Conservation (phyloP, 1,140 invertebrate genomes). For the Lepidurus packardi region DNA sequence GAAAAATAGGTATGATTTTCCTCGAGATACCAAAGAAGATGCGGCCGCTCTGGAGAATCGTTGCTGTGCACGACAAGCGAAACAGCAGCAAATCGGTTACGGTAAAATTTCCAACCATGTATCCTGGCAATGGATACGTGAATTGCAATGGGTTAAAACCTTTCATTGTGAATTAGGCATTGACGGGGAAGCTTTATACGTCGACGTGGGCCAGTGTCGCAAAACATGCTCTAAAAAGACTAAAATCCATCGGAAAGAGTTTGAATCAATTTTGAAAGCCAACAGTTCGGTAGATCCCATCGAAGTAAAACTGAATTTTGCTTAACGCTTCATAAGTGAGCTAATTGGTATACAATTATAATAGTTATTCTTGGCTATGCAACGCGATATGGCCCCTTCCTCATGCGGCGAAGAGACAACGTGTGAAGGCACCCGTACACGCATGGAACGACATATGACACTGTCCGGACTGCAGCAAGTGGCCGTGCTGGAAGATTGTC, state of each 20-base stretch:
- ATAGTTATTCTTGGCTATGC: conserved; percentile 31
- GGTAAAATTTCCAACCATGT: neutral
- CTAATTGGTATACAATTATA: neutral
- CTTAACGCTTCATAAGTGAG: neutral
- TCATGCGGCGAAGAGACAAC: conserved; percentile 44
- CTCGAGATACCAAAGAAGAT: neutral
- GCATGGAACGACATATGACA: conserved; percentile 47
- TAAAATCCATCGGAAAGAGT: conserved; percentile 34
- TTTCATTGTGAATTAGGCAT: conserved; percentile 25
- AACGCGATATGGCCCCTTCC: conserved; percentile 35
- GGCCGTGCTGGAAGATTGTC: conserved; percentile 47
- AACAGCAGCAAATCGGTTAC: conserved; percentile 4
- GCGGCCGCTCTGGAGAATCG: neutral
- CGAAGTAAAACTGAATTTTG: conserved; percentile 30
- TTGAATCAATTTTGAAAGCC: conserved; percentile 33
- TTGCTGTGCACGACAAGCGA: neutral
- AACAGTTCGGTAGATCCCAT: conserved; percentile 33
- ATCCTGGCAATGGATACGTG: neutral
- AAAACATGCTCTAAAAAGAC: conserved; percentile 31
- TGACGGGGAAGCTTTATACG: conserved; percentile 31
- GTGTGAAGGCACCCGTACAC: conserved; percentile 44
- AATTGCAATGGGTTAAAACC: neutral
- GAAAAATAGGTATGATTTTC: neutral
- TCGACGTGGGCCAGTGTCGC: conserved; percentile 35
- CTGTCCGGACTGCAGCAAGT: conserved; percentile 47